Base-by-base conservation (phyloP, 2,113 vertebrate genomes). In the Acanthisitta chloris region DNA sequence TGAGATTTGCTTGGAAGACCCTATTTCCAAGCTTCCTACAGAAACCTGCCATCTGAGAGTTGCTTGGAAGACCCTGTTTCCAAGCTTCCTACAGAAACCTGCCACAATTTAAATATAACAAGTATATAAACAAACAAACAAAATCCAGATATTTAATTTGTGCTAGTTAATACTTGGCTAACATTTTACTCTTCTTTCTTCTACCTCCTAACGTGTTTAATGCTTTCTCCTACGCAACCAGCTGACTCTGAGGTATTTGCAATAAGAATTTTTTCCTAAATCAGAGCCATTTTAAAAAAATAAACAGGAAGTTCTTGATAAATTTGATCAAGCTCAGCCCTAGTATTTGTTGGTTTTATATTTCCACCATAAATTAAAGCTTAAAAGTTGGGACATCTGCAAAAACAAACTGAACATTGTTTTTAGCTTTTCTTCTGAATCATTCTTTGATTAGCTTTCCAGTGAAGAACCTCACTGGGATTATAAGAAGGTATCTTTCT, bases 381-480 rank as follows among this genome's bases (percentile, higher is more conserved):
- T 83, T 17, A 79, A 65, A 92, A 88, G 25, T 69, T 72, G 33
- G 62, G 84, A 74, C 77, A 94, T 97, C 86, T 95, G 89, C 71
- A 95, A 96, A 94, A 85, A 94, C 64, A 96, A 94, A 76, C 46
- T 54, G 71, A 78, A 90, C 29, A 83, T 59, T 77, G 42, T 54
- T 86, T 84, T 90, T 69, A 66, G 5, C 46, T 70, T 61, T 89
- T 72, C 73, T 77, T 92, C 45, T 92, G 92, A 94, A 96, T 86
- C 54, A 77, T 76, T 93, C 89, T 91, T 93, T 92, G 74, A 94
- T 92, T 85, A 93, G 61, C 58, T 79, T 80, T 59, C 73, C 57
- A 93, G 42, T 54, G 73, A 97, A 93, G 81, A 96, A 59, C 34
- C 58, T 90, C 33, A 0, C 58, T 90, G 70, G 73, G 76, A 81